phyloP scores from a whole-genome alignment of 2,888 invertebrate species.

The Thera britannica region DNA sequence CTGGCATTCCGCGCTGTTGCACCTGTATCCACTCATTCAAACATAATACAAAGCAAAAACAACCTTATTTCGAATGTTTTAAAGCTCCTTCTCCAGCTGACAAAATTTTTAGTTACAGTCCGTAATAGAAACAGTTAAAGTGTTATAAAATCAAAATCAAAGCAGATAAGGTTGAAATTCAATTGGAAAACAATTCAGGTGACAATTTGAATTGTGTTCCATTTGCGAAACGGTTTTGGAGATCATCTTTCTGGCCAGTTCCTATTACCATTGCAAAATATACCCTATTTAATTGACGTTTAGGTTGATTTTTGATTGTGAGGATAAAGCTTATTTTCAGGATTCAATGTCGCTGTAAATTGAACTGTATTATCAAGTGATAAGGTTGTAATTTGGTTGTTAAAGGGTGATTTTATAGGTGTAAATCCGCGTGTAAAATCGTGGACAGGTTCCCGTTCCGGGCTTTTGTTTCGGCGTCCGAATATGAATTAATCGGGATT shows the following conservation, averaged over 20 bases:
- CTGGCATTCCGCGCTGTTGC: constrained; percentile 79
- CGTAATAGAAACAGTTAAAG: constrained; percentile 35
- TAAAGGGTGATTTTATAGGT: constrained; percentile 46
- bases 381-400: constrained; percentile 46
- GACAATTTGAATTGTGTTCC: constrained; percentile 73
- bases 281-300: constrained; percentile 43
- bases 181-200: constrained; percentile 62
- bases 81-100: not conserved
- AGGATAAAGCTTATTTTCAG: constrained; percentile 33
- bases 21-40: constrained; percentile 53
- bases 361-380: constrained; percentile 35
- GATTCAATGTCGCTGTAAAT: constrained; percentile 33
- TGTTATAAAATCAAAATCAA: constrained; percentile 33
- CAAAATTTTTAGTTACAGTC: constrained; percentile 35
- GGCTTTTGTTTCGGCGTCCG: constrained; percentile 67
- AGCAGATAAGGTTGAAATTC: constrained; percentile 51
- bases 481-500: constrained; percentile 73
- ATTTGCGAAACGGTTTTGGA: constrained; percentile 68
- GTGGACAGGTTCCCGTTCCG: constrained; percentile 72
- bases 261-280: constrained; percentile 43
- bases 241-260: constrained; percentile 65
- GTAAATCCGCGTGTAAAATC: constrained; percentile 72
- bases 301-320: constrained; percentile 43
- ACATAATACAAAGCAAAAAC: constrained; percentile 25
- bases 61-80: constrained; percentile 3